Evolutionary conservation across 2,888 invertebrate species (phyloP).

Genomic region (Sinopyrophorus schimmeli): DNA sequence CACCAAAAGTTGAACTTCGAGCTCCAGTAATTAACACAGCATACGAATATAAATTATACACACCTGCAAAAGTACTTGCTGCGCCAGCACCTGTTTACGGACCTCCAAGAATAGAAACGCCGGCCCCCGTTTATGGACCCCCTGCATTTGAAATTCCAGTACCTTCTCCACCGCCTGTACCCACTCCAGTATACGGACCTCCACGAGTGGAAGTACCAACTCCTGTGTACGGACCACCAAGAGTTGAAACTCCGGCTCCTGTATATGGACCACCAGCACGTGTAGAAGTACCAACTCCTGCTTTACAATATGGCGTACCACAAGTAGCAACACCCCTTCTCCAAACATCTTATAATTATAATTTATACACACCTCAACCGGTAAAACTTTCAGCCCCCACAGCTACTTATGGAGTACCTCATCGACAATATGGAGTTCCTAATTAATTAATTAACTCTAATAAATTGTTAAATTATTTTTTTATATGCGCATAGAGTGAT

Average conservation of each 20-base stretch:
- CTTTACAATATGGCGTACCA: constrained; percentile 4
- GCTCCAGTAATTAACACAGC: no score
- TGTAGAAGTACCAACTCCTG: constrained; percentile 3
- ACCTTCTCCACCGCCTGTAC: background rate
- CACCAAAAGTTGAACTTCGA: no score
- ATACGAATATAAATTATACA: no score
- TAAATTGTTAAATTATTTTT: no score
- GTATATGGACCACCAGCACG: constrained; percentile 8
- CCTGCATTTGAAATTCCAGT: constrained; percentile 2
- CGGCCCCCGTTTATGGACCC: constrained; percentile 7
- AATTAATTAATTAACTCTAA: no score
- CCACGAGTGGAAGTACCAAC: background rate
- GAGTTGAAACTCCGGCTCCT: background rate
- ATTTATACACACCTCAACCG: no score
- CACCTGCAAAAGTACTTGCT: no score
- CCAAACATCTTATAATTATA: no score
- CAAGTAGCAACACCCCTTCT: background rate
- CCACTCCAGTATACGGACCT: constrained; percentile 3
- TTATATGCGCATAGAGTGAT: no score
- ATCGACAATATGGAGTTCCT: no score
- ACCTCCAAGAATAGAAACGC: constrained; percentile 3
- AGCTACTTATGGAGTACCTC: no score
- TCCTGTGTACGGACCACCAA: constrained; percentile 7
- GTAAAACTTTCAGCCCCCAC: no score
- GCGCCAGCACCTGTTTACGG: constrained; percentile 5